Conservation (phyloP, 2,888 invertebrate species). For the Chromoteleia sp. region DNA sequence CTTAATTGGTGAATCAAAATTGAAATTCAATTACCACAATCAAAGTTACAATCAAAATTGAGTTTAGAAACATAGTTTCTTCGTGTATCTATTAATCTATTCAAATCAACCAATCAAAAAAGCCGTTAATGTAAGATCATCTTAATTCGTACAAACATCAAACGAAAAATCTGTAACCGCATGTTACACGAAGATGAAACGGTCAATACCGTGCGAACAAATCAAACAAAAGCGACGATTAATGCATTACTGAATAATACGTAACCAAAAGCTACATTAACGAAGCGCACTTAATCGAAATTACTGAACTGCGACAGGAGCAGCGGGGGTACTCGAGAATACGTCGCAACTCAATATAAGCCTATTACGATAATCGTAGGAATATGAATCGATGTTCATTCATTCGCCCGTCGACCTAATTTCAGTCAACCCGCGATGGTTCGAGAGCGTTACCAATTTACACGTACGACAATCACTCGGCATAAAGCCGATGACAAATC, state of each 20-base stretch:
- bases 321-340: constrained; percentile 21
- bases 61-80: background rate
- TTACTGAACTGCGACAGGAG: constrained; percentile 10
- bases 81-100: constrained; percentile 7
- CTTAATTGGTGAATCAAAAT: constrained; percentile 14
- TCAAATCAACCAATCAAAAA: constrained; percentile 12
- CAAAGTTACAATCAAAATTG: constrained; percentile 19
- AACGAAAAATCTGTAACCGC: constrained; percentile 27
- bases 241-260: constrained; percentile 26
- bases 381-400: constrained; percentile 41
- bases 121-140: constrained; percentile 27
- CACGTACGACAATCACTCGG: constrained; percentile 60
- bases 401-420: constrained; percentile 38
- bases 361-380: constrained; percentile 34
- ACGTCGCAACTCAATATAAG: constrained; percentile 30
- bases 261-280: constrained; percentile 31
- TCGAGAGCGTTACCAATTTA: constrained; percentile 43
- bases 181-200: constrained; percentile 6
- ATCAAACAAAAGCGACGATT: constrained; percentile 3
- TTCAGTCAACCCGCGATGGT: constrained; percentile 33
- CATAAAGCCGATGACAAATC: constrained; percentile 45
- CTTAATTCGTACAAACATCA: constrained; percentile 29
- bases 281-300: constrained; percentile 52
- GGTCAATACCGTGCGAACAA: constrained; percentile 9
- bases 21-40: background rate